These are phyloP conservation scores for Eupithecia abbreviata DNA, from an alignment of 2,888 invertebrate genomes.

Conservation along the genomic window DNA sequence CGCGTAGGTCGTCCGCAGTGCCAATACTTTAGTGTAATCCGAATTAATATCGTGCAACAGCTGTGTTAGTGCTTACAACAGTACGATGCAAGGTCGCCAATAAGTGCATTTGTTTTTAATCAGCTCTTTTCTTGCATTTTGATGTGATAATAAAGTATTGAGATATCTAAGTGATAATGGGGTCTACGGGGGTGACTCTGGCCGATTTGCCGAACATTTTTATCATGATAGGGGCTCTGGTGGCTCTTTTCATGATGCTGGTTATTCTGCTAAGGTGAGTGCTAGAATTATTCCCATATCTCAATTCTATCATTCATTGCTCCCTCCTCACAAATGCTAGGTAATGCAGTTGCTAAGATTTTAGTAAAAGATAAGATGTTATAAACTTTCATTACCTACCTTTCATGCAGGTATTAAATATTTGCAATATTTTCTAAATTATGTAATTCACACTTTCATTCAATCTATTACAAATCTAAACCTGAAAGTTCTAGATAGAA, in stretches of 20 bases:
- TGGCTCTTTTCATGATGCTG: slow-evolving; percentile 89
- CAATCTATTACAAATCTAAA: neutral
- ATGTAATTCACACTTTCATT: neutral
- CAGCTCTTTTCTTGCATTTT: slow-evolving; percentile 55
- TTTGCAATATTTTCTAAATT: neutral
- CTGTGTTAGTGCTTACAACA: slow-evolving; percentile 18
- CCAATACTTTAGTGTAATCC: slow-evolving; percentile 55
- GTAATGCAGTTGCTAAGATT: neutral
- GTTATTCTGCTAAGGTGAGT: slow-evolving; percentile 89
- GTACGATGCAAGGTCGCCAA: slow-evolving; percentile 56
- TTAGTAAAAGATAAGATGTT: neutral
- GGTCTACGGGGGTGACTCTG: slow-evolving; percentile 84
- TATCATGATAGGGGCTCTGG: slow-evolving; percentile 88
- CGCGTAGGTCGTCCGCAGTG: slow-evolving; percentile 47
- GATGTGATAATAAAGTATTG: slow-evolving; percentile 56
- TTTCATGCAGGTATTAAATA: neutral
- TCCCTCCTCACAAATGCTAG: neutral
- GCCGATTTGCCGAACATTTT: slow-evolving; percentile 90
- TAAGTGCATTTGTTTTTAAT: slow-evolving; percentile 50
- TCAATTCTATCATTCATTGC: neutral
- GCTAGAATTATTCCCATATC: neutral
- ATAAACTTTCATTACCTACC: neutral
- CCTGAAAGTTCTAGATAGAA: neutral
- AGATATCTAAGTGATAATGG: slow-evolving; percentile 65
- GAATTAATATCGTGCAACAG: slow-evolving; percentile 57